Evolutionary conservation across 2,797 vertebrate species (phyloP).

Genomic region (Leptodactylus fallax): DNA sequence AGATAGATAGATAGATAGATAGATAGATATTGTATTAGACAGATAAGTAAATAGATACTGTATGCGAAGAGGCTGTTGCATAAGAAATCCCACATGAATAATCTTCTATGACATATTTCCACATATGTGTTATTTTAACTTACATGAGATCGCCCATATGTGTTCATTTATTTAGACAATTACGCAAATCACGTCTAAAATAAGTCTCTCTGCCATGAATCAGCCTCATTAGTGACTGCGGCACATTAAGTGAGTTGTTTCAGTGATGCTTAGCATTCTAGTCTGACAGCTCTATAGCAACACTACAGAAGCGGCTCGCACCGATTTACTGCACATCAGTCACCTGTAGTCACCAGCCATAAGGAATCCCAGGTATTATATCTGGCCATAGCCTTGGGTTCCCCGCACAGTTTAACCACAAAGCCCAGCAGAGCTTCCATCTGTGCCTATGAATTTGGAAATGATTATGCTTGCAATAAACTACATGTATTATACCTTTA

Average conservation of each 20-base stretch:
- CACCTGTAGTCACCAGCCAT: no score
- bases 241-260: constrained; percentile 1
- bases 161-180: constrained; percentile 27
- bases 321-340: background rate
- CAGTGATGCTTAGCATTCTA: background rate
- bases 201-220: constrained; percentile 3
- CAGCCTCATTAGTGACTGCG: background rate
- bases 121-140: constrained; percentile 3
- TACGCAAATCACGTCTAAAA: constrained; percentile 6
- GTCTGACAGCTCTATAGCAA: background rate
- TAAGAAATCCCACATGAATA: background rate
- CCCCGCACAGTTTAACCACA: no score
- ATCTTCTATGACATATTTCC: background rate
- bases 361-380: no score
- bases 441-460: no score
- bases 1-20: background rate
- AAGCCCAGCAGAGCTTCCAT: no score
- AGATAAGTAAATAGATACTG: background rate
- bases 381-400: no score
- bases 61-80: background rate
- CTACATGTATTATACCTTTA: no score
- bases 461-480: no score
- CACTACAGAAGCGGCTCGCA: background rate
- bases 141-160: background rate
- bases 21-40: background rate